These are phyloP conservation scores for Actinernus sp. DNA, from an alignment of 92 coral and sea anemone species.

Conservation along the genomic window DNA sequence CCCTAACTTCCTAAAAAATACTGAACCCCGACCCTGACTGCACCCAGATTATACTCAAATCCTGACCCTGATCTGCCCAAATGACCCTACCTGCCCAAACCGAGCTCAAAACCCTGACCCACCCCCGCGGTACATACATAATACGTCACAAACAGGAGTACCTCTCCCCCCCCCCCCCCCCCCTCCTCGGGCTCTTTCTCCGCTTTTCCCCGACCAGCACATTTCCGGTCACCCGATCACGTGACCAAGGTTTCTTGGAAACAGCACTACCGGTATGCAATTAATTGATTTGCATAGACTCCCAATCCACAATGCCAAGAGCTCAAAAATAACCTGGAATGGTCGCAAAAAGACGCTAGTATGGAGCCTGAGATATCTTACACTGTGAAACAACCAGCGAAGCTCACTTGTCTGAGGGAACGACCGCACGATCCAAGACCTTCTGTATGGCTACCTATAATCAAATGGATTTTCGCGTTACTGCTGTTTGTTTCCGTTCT, in stretches of 20 bases:
- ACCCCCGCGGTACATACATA: background rate
- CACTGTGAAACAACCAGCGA: conserved; percentile 63
- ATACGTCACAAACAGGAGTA: background rate
- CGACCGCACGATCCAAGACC: conserved; percentile 68
- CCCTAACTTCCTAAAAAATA: too few species aligned
- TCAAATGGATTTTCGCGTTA: conserved; percentile 74
- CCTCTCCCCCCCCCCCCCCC: background rate
- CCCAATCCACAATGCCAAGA: background rate
- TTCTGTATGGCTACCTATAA: conserved; percentile 60
- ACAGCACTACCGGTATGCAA: background rate
- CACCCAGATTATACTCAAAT: too few species aligned
- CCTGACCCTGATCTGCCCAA: too few species aligned
- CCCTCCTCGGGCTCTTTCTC: background rate
- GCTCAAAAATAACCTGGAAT: background rate
- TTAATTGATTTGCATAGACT: background rate
- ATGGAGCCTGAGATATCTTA: background rate
- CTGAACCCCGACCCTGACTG: too few species aligned
- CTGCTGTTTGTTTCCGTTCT: conserved; percentile 64
- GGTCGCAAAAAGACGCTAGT: background rate
- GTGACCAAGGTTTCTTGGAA: background rate
- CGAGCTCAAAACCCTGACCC: too few species aligned
- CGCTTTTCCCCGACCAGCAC: background rate
- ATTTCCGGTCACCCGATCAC: background rate
- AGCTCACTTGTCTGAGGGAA: conserved; percentile 42
- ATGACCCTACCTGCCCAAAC: too few species aligned